These are phyloP conservation scores for Pachypeltis micranthus DNA, from an alignment of 1,140 invertebrate genomes.

Conservation along the genomic window DNA sequence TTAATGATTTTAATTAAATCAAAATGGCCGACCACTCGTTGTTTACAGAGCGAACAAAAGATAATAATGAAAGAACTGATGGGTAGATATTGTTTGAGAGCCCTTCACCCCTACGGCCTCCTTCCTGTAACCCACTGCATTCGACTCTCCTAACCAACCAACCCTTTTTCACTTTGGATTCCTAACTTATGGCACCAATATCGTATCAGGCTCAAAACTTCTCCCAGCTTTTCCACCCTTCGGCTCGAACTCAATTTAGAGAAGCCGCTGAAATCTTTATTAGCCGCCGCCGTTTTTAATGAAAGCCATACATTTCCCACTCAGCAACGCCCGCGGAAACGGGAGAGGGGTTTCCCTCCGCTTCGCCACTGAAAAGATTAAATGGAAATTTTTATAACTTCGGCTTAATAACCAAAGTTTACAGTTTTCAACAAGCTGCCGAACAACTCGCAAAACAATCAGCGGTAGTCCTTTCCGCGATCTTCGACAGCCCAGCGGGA, in stretches of 20 bases:
- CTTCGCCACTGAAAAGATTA: too few species aligned
- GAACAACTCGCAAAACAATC: too few species aligned
- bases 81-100: neutral
- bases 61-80: conserved; percentile 10
- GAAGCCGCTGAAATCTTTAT: neutral
- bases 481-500: too few species aligned
- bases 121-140: too few species aligned
- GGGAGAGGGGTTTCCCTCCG: neutral
- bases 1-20: conserved; percentile 10
- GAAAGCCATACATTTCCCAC: neutral
- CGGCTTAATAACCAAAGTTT: too few species aligned
- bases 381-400: neutral
- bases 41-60: conserved; percentile 9
- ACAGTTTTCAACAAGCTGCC: too few species aligned
- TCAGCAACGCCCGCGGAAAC: neutral
- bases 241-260: neutral
- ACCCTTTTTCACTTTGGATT: neutral
- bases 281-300: conserved; percentile 1
- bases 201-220: neutral
- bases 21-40: conserved; percentile 9
- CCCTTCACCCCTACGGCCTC: neutral
- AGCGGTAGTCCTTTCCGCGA: too few species aligned
- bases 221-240: neutral
- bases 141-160: too few species aligned
- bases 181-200: conserved; percentile 4